Conservation (phyloP, 2,888 invertebrate species). For the Brassicogethes aeneus region DNA sequence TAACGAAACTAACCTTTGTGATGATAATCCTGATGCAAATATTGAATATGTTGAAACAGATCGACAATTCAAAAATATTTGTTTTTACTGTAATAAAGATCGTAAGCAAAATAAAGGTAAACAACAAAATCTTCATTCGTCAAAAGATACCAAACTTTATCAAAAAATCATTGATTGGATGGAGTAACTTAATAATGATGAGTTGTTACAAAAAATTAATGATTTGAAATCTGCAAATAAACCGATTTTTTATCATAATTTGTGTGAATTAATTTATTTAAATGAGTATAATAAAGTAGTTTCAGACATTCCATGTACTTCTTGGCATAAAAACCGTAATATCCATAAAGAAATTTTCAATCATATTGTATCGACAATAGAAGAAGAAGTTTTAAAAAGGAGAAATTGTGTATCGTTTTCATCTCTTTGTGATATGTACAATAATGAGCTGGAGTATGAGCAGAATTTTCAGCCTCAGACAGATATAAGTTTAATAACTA, state of each 20-base stretch:
- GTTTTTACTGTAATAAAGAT: conserved; percentile 14
- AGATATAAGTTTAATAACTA: conserved; percentile 15
- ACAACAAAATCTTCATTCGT: conserved; percentile 10
- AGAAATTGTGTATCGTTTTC: conserved; percentile 20
- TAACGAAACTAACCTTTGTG: too few species aligned
- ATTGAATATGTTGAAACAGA: conserved; percentile 4
- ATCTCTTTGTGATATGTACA: conserved; percentile 21
- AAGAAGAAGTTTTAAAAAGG: conserved; percentile 22
- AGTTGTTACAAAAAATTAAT: conserved; percentile 7
- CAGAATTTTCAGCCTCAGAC: conserved; percentile 17
- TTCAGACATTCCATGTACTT: conserved; percentile 5
- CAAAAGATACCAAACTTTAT: conserved; percentile 9
- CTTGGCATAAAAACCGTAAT: conserved; percentile 11
- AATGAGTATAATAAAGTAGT: conserved; percentile 5
- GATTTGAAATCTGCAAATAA: conserved; percentile 7
- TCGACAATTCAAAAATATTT: conserved; percentile 8
- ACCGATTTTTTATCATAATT: too few species aligned
- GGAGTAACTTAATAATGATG: neutral
- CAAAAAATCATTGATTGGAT: neutral
- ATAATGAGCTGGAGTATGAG: conserved; percentile 17
- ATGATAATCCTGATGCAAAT: too few species aligned
- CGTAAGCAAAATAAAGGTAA: conserved; percentile 12
- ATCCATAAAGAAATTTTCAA: conserved; percentile 21
- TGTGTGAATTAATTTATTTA: conserved; percentile 2
- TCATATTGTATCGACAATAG: conserved; percentile 17